Conservation (phyloP, 2,888 invertebrate species). For the Lacanobia oleracea region DNA sequence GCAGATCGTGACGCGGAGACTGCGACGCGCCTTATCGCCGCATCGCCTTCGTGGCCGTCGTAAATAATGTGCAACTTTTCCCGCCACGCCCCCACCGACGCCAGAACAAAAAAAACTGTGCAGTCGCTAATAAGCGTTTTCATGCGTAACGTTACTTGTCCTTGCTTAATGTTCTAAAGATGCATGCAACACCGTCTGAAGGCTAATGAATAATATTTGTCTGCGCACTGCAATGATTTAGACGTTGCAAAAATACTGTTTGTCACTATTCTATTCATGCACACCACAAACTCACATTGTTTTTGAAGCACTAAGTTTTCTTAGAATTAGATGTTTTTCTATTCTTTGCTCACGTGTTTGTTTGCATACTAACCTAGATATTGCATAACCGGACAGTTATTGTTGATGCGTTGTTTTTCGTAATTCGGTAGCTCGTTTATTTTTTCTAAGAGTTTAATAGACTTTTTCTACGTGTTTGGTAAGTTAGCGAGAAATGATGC, state of each 20-base stretch:
- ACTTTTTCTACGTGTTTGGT: constrained; percentile 39
- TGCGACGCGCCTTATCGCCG: constrained; percentile 90
- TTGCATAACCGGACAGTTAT: constrained; percentile 38
- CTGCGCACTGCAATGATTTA: constrained; percentile 40
- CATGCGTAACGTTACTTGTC: constrained; percentile 63
- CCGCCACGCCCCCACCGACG: constrained; percentile 86
- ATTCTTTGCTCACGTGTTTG: constrained; percentile 43
- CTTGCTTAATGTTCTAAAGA: constrained; percentile 65
- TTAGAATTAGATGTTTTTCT: constrained; percentile 48
- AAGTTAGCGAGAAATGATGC: constrained; percentile 33
- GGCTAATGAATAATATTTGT: constrained; percentile 63
- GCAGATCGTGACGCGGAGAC: constrained; percentile 89
- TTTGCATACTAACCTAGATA: constrained; percentile 54
- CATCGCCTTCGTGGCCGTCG: constrained; percentile 89
- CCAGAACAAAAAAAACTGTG: constrained; percentile 77
- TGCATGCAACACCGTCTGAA: constrained; percentile 67
- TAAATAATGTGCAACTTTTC: constrained; percentile 90
- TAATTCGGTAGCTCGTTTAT: constrained; percentile 38
- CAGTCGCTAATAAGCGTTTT: constrained; percentile 69
- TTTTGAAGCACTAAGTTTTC: constrained; percentile 47
- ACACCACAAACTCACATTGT: constrained; percentile 33
- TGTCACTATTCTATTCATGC: constrained; percentile 50
- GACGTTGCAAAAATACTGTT: constrained; percentile 54
- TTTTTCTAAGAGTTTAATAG: constrained; percentile 20
- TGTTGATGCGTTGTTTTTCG: constrained; percentile 49